Evolutionary conservation across 2,113 vertebrate species (phyloP).

Genomic region (Steatornis caripensis): DNA sequence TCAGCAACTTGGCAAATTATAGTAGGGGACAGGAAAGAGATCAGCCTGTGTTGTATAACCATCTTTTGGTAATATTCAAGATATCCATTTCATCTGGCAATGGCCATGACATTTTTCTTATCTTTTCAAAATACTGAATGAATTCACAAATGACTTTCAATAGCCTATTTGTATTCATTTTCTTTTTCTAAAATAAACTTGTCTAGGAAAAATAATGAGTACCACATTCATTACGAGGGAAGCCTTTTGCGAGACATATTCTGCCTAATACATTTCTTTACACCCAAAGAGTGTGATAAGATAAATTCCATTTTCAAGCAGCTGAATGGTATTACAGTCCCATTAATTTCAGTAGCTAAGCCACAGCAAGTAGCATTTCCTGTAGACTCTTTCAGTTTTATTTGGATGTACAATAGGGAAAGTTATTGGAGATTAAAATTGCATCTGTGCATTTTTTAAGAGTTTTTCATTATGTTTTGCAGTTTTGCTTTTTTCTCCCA

Average conservation of each 20-base stretch:
- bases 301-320: constrained; percentile 11
- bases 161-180: neutral
- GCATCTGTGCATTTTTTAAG: neutral
- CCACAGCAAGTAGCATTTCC: neutral
- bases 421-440: neutral
- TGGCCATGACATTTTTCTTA: constrained; percentile 18
- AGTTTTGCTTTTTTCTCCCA: neutral
- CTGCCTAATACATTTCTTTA: constrained; percentile 8
- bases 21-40: neutral
- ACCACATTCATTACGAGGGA: neutral
- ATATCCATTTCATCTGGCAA: neutral
- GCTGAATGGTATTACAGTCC: neutral
- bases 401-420: neutral
- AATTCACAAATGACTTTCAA: constrained; percentile 1
- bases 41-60: neutral
- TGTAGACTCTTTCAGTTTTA: neutral
- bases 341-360: neutral
- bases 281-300: neutral
- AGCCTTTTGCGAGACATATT: neutral
- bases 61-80: neutral
- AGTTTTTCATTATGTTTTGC: neutral
- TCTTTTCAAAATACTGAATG: constrained; percentile 20
- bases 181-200: constrained; percentile 32
- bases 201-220: constrained; percentile 33
- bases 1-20: neutral